Base-by-base conservation (phyloP, 1,140 invertebrate species). In the Marisa cornuarietis region DNA sequence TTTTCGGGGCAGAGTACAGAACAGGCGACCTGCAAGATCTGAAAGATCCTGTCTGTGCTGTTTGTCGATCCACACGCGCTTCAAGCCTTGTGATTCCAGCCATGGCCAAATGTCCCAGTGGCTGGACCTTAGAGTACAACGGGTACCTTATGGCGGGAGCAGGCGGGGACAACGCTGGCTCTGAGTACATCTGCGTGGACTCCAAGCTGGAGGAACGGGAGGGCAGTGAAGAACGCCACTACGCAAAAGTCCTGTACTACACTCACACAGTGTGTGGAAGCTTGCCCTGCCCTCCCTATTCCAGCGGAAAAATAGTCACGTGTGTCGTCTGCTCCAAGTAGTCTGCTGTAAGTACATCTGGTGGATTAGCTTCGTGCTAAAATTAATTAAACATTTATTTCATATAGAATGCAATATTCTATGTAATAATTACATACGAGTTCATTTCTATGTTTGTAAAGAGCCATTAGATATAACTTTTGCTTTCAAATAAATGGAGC, bases 71-170 rank as follows among this genome's bases (percentile, higher is more conserved):
- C 26, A 1, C 22, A 24, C 65, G 65, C n/a, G 1, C 65, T 31
- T 16, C 58, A 22, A 58, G 24, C 20, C 24, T 84, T 13, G 86
- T 86, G 85, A 81, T 86, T 69, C 86, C 86, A 2, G 86, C 75
- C 5, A 77, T 81, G 58, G 76, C 79, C 11, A 22, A 49, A 1
- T 86, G 86, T 69, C 82, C 83, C 22, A n/a, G 69, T 42, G 84
- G 80, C 9, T 86, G 85, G 85, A 79, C 49, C 2, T 51, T 68
- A 18, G 81, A 85, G 74, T 86, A 86, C 71, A 51, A 73, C 11
- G 84, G 84, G 22, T 78, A 79, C 63, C 79, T 86, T 14, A 66
- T 72, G n/a, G 66, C 80, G 22, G 74, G 76, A 0, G 18, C 66
- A 51, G 68, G 75, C 31, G 51, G 11, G 58, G 77, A 85, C 61